These are phyloP conservation scores for Mesembrinibis cayennensis DNA, from an alignment of 2,113 vertebrate species.

Conservation along the genomic window DNA sequence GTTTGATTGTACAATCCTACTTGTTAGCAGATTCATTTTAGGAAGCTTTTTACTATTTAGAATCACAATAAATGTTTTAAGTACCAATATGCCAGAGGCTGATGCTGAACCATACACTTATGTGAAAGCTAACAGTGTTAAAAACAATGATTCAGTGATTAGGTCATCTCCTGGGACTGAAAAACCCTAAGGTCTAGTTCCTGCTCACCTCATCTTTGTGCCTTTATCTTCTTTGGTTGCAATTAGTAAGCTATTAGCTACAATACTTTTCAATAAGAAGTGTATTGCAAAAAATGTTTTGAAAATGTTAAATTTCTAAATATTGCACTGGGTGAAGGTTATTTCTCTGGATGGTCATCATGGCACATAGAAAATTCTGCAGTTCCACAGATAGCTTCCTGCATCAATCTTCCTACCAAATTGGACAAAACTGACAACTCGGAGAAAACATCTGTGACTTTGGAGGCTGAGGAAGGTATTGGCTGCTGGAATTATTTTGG, in stretches of 20 bases:
- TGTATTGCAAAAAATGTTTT: neutral
- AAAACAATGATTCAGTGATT: neutral
- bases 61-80: neutral
- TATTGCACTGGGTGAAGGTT: neutral
- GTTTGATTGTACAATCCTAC: neutral
- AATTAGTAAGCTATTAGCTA: neutral
- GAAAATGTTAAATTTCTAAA: neutral
- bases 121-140: neutral
- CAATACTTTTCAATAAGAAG: neutral
- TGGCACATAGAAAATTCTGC: neutral
- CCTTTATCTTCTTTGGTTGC: neutral
- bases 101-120: neutral
- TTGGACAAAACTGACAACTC: conserved; percentile 11
- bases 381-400: neutral
- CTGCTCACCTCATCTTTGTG: neutral
- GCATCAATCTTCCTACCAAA: neutral
- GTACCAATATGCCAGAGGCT: neutral
- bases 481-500: neutral
- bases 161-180: neutral
- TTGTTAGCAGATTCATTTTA: neutral
- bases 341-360: neutral
- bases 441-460: conserved; percentile 34
- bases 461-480: neutral
- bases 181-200: neutral
- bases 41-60: neutral